These are phyloP conservation scores for Anastrepha obliqua DNA, from an alignment of 1,140 invertebrate genomes.

Conservation along the genomic window DNA sequence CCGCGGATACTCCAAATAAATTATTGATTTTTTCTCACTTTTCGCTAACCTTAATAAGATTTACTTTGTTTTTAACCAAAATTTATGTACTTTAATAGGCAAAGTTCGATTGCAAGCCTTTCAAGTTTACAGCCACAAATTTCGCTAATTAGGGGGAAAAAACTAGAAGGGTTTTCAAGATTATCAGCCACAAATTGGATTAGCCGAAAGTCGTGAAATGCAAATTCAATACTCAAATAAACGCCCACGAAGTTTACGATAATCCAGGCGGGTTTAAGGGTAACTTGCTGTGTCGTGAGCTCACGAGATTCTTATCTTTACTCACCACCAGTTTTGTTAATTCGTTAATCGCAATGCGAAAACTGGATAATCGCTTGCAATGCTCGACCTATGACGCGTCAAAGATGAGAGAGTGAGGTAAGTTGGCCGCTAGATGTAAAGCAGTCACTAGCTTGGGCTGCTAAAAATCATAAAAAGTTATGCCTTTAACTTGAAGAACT, in stretches of 20 bases:
- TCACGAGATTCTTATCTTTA: neutral
- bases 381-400: neutral
- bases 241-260: neutral
- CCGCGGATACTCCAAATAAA: no score
- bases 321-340: neutral
- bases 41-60: no score
- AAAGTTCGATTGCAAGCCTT: neutral
- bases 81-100: neutral
- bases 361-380: neutral
- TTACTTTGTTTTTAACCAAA: neutral
- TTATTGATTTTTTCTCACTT: no score
- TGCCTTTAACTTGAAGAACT: neutral
- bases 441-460: no score
- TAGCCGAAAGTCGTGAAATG: neutral
- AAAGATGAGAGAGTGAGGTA: neutral
- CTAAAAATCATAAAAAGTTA: no score
- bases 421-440: neutral
- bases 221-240: neutral
- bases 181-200: conserved; percentile 10
- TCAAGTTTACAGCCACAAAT: neutral
- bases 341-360: conserved; percentile 12
- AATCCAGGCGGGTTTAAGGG: neutral
- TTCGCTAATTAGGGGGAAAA: neutral
- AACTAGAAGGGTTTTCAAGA: neutral
- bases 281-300: neutral